phyloP scores from a whole-genome alignment of 2,888 invertebrate species.

The Dorcus hopei region DNA sequence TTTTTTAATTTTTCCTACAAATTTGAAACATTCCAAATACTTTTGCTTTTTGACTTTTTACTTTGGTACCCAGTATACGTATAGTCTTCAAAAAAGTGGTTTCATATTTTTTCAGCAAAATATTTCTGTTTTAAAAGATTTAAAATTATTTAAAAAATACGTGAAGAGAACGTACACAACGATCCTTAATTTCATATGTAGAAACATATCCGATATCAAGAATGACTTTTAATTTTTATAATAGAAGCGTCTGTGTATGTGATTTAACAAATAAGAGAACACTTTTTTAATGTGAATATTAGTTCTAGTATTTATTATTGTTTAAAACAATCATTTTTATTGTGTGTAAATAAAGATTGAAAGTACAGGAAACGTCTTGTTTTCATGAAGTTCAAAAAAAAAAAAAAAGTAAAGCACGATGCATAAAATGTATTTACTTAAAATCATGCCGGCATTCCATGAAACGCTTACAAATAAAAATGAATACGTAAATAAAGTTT shows the following conservation, averaged over 20 bases:
- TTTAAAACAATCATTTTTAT: slow-evolving; percentile 40
- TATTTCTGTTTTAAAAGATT: too few relatives aligned
- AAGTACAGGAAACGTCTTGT: slow-evolving; percentile 10
- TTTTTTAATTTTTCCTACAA: too few relatives aligned
- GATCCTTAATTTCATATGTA: too few relatives aligned
- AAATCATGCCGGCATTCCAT: background rate
- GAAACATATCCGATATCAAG: background rate
- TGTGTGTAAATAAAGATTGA: slow-evolving; percentile 44
- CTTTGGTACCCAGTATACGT: too few relatives aligned
- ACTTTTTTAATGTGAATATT: slow-evolving; percentile 43
- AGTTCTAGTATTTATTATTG: slow-evolving; percentile 40
- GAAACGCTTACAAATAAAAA: background rate
- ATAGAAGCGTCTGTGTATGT: slow-evolving; percentile 36
- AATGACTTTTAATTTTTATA: background rate
- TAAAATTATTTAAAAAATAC: too few relatives aligned
- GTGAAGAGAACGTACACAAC: too few relatives aligned
- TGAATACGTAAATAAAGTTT: slow-evolving; percentile 1
- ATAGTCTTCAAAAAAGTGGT: too few relatives aligned
- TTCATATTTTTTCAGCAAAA: too few relatives aligned
- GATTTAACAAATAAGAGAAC: slow-evolving; percentile 39
- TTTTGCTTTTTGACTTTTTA: too few relatives aligned
- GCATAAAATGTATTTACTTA: background rate
- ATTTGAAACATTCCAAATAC: too few relatives aligned
- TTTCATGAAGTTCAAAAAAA: background rate
- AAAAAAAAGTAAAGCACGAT: background rate